Percentiles rank a stretch among this genome's conserved stretches.
Conservation (phyloP, 2,113 vertebrate genomes). For the Limanda limanda region DNA sequence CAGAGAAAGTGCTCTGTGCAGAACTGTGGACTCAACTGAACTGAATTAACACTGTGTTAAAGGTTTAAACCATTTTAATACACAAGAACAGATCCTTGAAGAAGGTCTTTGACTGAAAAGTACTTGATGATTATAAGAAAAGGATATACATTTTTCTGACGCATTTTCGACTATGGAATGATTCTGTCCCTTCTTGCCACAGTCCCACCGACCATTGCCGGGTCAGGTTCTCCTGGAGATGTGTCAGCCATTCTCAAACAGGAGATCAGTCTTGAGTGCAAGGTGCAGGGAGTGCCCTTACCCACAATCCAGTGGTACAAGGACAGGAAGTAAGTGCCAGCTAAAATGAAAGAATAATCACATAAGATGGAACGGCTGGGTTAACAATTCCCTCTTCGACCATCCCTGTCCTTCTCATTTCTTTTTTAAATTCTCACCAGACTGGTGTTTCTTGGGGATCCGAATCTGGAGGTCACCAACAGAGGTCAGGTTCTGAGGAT, state of each 20-base stretch:
- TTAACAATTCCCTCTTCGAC: neutral
- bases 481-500: slow-evolving; percentile 88
- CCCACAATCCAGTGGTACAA: slow-evolving; percentile 95
- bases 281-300: slow-evolving; percentile 88
- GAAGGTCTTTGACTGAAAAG: neutral
- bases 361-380: neutral
- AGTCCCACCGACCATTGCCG: slow-evolving; percentile 91
- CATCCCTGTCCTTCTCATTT: neutral
- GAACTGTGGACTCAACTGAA: neutral
- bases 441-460: slow-evolving; percentile 88
- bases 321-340: slow-evolving; percentile 91
- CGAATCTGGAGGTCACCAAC: slow-evolving; percentile 87
- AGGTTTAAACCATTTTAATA: neutral
- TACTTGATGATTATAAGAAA: too few relatives aligned
- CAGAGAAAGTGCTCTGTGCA: slow-evolving; percentile 2
- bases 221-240: slow-evolving; percentile 76
- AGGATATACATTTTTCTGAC: neutral
- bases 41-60: too few relatives aligned
- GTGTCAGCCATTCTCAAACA: slow-evolving; percentile 86
- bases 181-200: slow-evolving; percentile 30
- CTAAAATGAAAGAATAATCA: neutral
- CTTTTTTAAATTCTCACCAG: slow-evolving; percentile 68
- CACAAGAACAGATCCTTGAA: neutral
- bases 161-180: neutral
- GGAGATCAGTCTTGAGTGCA: slow-evolving; percentile 88